Evolutionary conservation across 1,140 invertebrate species (phyloP).

Genomic region (Eumeta japonica): DNA sequence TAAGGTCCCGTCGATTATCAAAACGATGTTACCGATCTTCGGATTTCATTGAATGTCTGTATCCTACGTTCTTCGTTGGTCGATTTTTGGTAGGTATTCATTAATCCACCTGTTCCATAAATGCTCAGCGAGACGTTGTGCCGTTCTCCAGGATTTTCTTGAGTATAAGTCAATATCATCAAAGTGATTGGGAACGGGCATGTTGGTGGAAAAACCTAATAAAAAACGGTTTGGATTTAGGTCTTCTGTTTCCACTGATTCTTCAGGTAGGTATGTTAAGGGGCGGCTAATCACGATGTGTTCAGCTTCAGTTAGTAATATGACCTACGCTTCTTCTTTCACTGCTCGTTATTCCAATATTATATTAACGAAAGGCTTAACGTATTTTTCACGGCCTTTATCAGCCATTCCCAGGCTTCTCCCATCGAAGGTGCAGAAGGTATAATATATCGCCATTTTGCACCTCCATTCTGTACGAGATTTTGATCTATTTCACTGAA

Average conservation of each 20-base stretch:
- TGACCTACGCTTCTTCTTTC: constrained; percentile 10
- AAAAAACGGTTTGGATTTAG: constrained; percentile 20
- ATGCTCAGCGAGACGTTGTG: constrained; percentile 15
- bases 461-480: constrained; percentile 6
- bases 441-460: constrained; percentile 32
- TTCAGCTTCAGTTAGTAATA: constrained; percentile 16
- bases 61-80: constrained; percentile 11
- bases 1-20: constrained; percentile 5
- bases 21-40: constrained; percentile 5
- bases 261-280: constrained; percentile 15
- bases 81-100: constrained; percentile 12
- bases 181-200: constrained; percentile 9
- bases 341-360: constrained; percentile 12
- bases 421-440: constrained; percentile 30
- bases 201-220: constrained; percentile 8
- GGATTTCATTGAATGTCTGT: no score
- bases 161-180: constrained; percentile 9
- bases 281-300: constrained; percentile 18
- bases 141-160: constrained; percentile 13
- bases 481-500: constrained; percentile 10
- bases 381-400: constrained; percentile 23
- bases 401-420: constrained; percentile 18
- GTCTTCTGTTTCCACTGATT: constrained; percentile 8
- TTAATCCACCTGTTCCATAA: constrained; percentile 16
- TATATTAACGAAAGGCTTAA: constrained; percentile 11